Evolutionary conservation across 2,888 invertebrate species (phyloP).

Genomic region (Platycheirus rosarum): DNA sequence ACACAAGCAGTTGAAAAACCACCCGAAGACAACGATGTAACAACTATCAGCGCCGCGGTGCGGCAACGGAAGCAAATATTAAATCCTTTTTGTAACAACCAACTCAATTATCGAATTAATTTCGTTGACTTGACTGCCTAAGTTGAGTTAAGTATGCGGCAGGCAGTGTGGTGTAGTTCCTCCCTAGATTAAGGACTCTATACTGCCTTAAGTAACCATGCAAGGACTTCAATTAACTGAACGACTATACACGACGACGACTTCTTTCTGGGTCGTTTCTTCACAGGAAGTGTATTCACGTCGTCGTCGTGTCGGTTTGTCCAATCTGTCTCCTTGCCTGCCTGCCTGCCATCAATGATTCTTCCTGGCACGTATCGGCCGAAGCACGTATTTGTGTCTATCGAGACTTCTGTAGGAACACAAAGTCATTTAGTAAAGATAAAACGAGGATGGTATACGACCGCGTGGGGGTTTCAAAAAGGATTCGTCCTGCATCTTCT

Average conservation of each 20-base stretch:
- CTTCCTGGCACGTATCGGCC: slow-evolving; percentile 63
- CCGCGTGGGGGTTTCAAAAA: slow-evolving; percentile 13
- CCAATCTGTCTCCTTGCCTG: slow-evolving; percentile 13
- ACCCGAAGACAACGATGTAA: too few relatives aligned
- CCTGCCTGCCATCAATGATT: slow-evolving; percentile 42
- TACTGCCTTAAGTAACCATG: slow-evolving; percentile 65
- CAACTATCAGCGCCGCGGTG: slow-evolving; percentile 24
- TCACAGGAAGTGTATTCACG: slow-evolving; percentile 19
- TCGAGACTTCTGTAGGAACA: slow-evolving; percentile 50
- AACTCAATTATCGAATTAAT: slow-evolving; percentile 74
- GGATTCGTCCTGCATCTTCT: neutral
- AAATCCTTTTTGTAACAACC: slow-evolving; percentile 69
- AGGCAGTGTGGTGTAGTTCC: slow-evolving; percentile 41
- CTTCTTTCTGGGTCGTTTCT: slow-evolving; percentile 18
- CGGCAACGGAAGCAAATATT: slow-evolving; percentile 60
- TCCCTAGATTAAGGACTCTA: slow-evolving; percentile 67
- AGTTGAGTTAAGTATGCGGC: slow-evolving; percentile 69
- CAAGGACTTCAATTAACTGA: slow-evolving; percentile 73
- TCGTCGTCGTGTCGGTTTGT: too few relatives aligned
- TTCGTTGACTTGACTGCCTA: slow-evolving; percentile 73
- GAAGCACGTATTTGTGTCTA: slow-evolving; percentile 60
- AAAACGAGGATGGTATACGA: slow-evolving; percentile 62
- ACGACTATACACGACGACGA: slow-evolving; percentile 49
- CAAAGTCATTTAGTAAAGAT: slow-evolving; percentile 72
- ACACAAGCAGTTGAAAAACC: slow-evolving; percentile 21